These are phyloP conservation scores for Typhlichthys eigenmanni DNA, from an alignment of 2,797 vertebrate species.

Conservation along the genomic window DNA sequence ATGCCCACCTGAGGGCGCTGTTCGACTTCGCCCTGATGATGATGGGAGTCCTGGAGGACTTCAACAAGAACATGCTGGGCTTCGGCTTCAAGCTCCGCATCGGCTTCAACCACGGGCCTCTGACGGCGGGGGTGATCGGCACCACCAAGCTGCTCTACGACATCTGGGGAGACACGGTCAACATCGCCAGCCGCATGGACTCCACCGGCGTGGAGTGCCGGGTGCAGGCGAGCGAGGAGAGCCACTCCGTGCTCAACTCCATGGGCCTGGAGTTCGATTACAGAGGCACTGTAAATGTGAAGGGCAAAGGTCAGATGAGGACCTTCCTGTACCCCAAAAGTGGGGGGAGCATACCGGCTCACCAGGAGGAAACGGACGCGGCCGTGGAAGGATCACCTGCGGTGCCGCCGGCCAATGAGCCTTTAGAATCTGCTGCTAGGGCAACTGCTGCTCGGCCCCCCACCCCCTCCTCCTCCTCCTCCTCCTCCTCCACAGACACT, in stretches of 20 bases:
- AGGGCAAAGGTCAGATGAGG: slow-evolving; percentile 99
- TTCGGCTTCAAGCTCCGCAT: slow-evolving; percentile 97
- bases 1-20: slow-evolving; percentile 88
- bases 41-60: slow-evolving; percentile 97
- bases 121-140: slow-evolving; percentile 96
- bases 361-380: slow-evolving; percentile 66
- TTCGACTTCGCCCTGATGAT: slow-evolving; percentile 97
- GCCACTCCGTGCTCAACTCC: slow-evolving; percentile 86
- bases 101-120: slow-evolving; percentile 95
- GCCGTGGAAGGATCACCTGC: slow-evolving; percentile 75
- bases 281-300: slow-evolving; percentile 96
- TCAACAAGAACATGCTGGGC: slow-evolving; percentile 99
- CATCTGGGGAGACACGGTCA: slow-evolving; percentile 99
- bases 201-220: slow-evolving; percentile 96
- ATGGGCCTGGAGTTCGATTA: slow-evolving; percentile 98
- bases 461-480: slow-evolving; percentile 10
- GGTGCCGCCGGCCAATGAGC: slow-evolving; percentile 53
- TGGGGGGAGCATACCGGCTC: slow-evolving; percentile 80
- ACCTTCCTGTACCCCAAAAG: slow-evolving; percentile 95
- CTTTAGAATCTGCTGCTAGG: slow-evolving; percentile 36
- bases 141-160: slow-evolving; percentile 97
- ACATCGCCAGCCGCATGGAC: slow-evolving; percentile 99
- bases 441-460: slow-evolving; percentile 32
- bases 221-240: slow-evolving; percentile 97
- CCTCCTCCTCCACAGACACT: slow-evolving; percentile 30